phyloP scores from a whole-genome alignment of 2,888 invertebrate species.

The Sturmia bella region DNA sequence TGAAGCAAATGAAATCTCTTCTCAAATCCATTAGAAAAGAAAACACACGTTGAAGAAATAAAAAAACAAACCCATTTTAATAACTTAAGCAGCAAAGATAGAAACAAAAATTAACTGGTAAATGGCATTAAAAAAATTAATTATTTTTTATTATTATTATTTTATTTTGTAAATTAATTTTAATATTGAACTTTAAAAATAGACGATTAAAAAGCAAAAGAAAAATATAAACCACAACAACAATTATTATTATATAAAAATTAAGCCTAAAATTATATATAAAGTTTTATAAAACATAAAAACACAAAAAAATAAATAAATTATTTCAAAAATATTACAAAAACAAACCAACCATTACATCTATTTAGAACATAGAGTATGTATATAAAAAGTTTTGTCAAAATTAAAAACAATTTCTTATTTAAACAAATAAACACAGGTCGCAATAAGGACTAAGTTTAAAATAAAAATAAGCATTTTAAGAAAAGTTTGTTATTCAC shows the following conservation, averaged over 20 bases:
- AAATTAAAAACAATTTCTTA: constrained; percentile 1
- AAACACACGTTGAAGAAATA: constrained; percentile 43
- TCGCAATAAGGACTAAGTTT: constrained; percentile 18
- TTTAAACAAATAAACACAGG: neutral
- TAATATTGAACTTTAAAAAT: constrained; percentile 48
- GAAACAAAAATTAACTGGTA: constrained; percentile 64
- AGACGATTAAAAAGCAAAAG: constrained; percentile 42
- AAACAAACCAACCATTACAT: constrained; percentile 50
- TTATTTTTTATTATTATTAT: constrained; percentile 59
- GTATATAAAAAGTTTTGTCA: constrained; percentile 10
- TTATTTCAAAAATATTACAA: constrained; percentile 67
- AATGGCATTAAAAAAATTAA: constrained; percentile 67
- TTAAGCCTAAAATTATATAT: constrained; percentile 61
- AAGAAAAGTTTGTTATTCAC: neutral
- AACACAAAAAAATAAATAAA: constrained; percentile 63
- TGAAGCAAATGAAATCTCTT: constrained; percentile 38
- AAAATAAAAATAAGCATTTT: neutral
- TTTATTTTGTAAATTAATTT: constrained; percentile 64
- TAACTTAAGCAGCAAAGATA: constrained; percentile 59
- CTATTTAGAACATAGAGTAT: constrained; percentile 34
- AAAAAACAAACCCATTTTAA: constrained; percentile 55
- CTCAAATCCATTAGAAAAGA: constrained; percentile 44
- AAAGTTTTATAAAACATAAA: constrained; percentile 62
- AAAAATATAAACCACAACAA: constrained; percentile 47
- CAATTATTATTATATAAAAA: constrained; percentile 67